phyloP scores from a whole-genome alignment of 2,888 invertebrate genomes.

The Agonopterix alstromeriana region DNA sequence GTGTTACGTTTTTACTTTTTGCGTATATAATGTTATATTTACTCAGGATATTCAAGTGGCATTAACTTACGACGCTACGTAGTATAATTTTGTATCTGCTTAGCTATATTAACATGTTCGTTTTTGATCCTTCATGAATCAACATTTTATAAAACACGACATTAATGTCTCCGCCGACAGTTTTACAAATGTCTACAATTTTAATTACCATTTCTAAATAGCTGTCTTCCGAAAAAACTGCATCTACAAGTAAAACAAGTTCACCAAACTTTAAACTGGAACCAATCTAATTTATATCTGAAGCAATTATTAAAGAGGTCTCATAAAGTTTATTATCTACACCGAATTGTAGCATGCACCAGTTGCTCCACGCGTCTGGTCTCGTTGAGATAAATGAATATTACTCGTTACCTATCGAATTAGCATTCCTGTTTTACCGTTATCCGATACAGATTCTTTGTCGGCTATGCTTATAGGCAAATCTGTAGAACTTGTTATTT shows the following conservation, averaged over 20 bases:
- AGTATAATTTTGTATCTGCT: no score
- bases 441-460: constrained; percentile 59
- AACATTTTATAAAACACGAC: no score
- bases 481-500: constrained; percentile 47
- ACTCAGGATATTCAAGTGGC: no score
- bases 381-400: constrained; percentile 47
- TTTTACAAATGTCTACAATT: no score
- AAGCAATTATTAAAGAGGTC: background rate
- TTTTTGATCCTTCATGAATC: no score
- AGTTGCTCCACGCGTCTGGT: constrained; percentile 24
- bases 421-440: constrained; percentile 49
- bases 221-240: background rate
- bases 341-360: constrained; percentile 35
- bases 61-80: no score
- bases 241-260: background rate
- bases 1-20: no score
- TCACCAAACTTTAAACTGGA: background rate
- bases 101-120: no score
- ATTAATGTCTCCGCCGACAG: no score
- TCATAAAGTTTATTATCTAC: constrained; percentile 20
- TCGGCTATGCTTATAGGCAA: constrained; percentile 64
- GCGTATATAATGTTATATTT: no score
- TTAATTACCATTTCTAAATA: background rate
- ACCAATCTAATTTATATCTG: background rate
- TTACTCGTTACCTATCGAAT: constrained; percentile 42